These are phyloP conservation scores for Rhinichthys osculus DNA, from an alignment of 2,797 vertebrate species.

Conservation along the genomic window DNA sequence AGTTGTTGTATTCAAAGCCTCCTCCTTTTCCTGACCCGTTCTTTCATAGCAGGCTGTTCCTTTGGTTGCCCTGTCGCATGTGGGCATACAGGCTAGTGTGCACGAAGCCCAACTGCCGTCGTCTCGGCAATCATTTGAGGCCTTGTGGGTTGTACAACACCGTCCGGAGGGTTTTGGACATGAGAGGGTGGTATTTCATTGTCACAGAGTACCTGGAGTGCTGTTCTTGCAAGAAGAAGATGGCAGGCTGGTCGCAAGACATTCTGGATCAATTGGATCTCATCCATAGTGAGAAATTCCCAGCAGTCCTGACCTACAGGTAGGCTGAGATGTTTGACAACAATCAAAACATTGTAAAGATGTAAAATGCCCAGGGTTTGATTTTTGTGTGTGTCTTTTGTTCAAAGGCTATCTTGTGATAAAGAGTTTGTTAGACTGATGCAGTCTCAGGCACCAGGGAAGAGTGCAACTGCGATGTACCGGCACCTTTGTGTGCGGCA, in stretches of 20 bases:
- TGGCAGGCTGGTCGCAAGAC: slow-evolving; percentile 38
- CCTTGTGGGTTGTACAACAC: slow-evolving; percentile 11
- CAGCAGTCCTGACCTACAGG: slow-evolving; percentile 27
- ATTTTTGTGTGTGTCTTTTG: not conserved
- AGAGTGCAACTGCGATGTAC: slow-evolving; percentile 27
- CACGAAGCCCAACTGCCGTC: slow-evolving; percentile 12
- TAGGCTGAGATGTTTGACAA: not conserved
- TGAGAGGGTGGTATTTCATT: slow-evolving; percentile 48
- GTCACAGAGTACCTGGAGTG: slow-evolving; percentile 40
- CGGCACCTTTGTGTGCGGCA: slow-evolving; percentile 25
- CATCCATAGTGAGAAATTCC: slow-evolving; percentile 33
- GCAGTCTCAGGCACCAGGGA: not conserved
- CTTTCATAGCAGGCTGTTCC: slow-evolving; percentile 42
- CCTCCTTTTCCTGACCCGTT: slow-evolving; percentile 16
- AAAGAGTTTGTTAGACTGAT: slow-evolving; percentile 18
- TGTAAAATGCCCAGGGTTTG: not conserved
- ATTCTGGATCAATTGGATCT: slow-evolving; percentile 45
- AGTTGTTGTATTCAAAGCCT: not conserved
- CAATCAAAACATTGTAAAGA: not conserved
- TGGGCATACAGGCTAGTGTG: slow-evolving; percentile 33
- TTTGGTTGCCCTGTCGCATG: slow-evolving; percentile 42
- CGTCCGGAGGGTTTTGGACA: slow-evolving; percentile 27
- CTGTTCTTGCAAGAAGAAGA: slow-evolving; percentile 9
- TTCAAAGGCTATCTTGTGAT: slow-evolving; percentile 25
- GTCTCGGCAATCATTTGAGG: slow-evolving; percentile 19